These are phyloP conservation scores for Xylocampa areola DNA, from an alignment of 2,888 invertebrate genomes.

Conservation along the genomic window DNA sequence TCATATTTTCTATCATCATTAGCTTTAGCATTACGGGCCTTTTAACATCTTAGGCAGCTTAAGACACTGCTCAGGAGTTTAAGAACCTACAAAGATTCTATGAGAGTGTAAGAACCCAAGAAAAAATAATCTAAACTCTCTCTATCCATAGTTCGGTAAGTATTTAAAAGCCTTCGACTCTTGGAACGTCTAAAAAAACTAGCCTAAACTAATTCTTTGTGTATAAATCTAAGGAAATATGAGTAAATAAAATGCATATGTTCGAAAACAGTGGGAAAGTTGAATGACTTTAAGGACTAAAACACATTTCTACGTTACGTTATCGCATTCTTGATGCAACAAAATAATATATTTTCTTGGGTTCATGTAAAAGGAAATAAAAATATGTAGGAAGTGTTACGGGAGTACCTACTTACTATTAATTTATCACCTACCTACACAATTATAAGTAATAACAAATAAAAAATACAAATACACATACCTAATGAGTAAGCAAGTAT, in stretches of 20 bases:
- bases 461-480: not conserved
- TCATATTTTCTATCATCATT: too few relatives aligned
- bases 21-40: too few relatives aligned
- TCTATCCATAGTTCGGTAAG: too few relatives aligned
- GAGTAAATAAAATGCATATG: constrained; percentile 10
- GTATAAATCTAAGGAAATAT: too few relatives aligned
- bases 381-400: not conserved
- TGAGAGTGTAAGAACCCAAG: too few relatives aligned
- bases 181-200: too few relatives aligned
- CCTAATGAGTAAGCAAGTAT: not conserved
- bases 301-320: constrained; percentile 16
- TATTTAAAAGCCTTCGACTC: too few relatives aligned
- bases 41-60: too few relatives aligned
- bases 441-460: not conserved
- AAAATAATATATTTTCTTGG: not conserved
- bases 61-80: too few relatives aligned
- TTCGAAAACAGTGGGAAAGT: constrained; percentile 19
- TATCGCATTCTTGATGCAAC: constrained; percentile 10
- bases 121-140: too few relatives aligned
- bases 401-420: not conserved
- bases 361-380: not conserved
- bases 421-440: not conserved
- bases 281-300: constrained; percentile 41
- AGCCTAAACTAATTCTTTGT: too few relatives aligned
- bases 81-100: too few relatives aligned